A percentile compares a stretch with the other conserved stretches of the same genome.
These are phyloP conservation scores for human DNA, from an alignment of 2,113 vertebrate genomes.

Conservation along the genomic window GRCh38 chr14:94256501-94257000, in stretches of 20 bases:
- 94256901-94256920: not conserved
- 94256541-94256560: constrained; percentile 92
- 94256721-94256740: not conserved
- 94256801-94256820: not conserved
- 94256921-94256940: not conserved
- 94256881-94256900: not conserved
- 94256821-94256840: not conserved
- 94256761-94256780: not conserved
- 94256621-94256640: not conserved
- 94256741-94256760: not conserved
- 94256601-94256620: constrained; percentile 85
- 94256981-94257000: not conserved
- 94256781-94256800: not conserved
- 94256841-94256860: not conserved
- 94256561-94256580: constrained; percentile 96
- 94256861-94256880: not conserved
- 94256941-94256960: not conserved
- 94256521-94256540: constrained; percentile 95
- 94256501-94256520: constrained; percentile 93
- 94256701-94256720: not conserved
- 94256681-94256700: not conserved
- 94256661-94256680: constrained; percentile 5
- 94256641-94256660: not conserved
- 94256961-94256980: not conserved
- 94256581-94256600: constrained; percentile 93